These are phyloP conservation scores for Macrobrachium rosenbergii DNA, from an alignment of 1,140 invertebrate species.

Conservation along the genomic window DNA sequence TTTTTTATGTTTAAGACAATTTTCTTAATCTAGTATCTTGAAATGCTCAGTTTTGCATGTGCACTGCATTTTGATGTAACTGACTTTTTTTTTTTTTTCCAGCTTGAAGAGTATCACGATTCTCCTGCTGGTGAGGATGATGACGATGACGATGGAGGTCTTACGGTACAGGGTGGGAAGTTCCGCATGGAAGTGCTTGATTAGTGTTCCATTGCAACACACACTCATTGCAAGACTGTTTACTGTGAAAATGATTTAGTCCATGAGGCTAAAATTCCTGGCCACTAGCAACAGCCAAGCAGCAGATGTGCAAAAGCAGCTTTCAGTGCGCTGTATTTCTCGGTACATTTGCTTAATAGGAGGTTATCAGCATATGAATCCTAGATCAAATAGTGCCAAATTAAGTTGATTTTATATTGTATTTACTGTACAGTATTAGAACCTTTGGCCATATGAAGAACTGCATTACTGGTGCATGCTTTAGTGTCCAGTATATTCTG, in stretches of 20 bases:
- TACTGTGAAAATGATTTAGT: not conserved
- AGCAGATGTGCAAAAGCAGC: not conserved
- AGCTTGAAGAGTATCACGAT: slow-evolving; percentile 60
- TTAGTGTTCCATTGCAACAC: slow-evolving; percentile 16
- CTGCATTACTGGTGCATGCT: slow-evolving; percentile 16
- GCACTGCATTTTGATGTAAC: too few relatives aligned
- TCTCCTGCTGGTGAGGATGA: slow-evolving; percentile 54
- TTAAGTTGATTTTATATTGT: slow-evolving; percentile 30
- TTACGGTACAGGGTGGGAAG: slow-evolving; percentile 49
- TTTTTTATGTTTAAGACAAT: too few relatives aligned
- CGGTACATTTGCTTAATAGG: slow-evolving; percentile 2
- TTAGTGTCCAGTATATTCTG: slow-evolving; percentile 13
- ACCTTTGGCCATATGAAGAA: slow-evolving; percentile 7
- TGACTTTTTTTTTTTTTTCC: not conserved
- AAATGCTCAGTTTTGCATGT: too few relatives aligned
- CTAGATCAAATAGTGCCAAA: slow-evolving; percentile 31
- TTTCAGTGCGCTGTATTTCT: slow-evolving; percentile 7
- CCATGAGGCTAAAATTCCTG: not conserved
- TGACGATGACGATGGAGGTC: slow-evolving; percentile 44
- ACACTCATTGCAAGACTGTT: not conserved
- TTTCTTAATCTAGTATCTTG: too few relatives aligned
- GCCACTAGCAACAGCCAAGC: not conserved
- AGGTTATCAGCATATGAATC: slow-evolving; percentile 27
- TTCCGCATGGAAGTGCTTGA: slow-evolving; percentile 58
- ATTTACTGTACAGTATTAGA: slow-evolving; percentile 45